Conservation (phyloP, 1,140 invertebrate genomes). For the Pteromalus puparum region DNA sequence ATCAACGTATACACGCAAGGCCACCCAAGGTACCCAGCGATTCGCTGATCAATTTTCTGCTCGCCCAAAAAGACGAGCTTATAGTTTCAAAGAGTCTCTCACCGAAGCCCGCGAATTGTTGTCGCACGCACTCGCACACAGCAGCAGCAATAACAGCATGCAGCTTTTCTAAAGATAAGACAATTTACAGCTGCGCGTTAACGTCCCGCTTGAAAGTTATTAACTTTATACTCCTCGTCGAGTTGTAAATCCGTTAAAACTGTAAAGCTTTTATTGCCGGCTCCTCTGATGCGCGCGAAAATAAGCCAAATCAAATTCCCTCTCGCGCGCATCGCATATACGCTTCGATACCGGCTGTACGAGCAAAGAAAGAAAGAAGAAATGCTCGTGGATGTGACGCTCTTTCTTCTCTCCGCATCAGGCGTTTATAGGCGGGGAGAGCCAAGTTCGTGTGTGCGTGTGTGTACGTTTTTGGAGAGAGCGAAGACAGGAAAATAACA, state of each 20-base stretch:
- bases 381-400: background rate
- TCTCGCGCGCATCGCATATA: background rate
- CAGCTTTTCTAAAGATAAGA: background rate
- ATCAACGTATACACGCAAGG: background rate
- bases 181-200: background rate
- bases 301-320: slow-evolving; percentile 35
- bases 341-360: background rate
- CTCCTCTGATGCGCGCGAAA: background rate
- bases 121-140: no score
- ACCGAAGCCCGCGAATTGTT: background rate
- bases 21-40: no score
- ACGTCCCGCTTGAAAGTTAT: slow-evolving; percentile 7
- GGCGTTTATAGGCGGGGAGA: background rate
- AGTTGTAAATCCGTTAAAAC: slow-evolving; percentile 36
- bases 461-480: slow-evolving; percentile 9
- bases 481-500: slow-evolving; percentile 1
- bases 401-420: slow-evolving; percentile 9
- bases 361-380: slow-evolving; percentile 12
- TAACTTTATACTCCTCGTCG: background rate
- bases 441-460: background rate
- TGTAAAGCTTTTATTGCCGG: slow-evolving; percentile 11
- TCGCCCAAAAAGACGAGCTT: no score
- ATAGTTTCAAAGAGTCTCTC: background rate
- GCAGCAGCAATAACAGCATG: no score
- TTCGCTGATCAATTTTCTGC: background rate